Evolutionary conservation across 2,797 vertebrate species (phyloP).

Genomic region (Hippoglossus hippoglossus): DNA sequence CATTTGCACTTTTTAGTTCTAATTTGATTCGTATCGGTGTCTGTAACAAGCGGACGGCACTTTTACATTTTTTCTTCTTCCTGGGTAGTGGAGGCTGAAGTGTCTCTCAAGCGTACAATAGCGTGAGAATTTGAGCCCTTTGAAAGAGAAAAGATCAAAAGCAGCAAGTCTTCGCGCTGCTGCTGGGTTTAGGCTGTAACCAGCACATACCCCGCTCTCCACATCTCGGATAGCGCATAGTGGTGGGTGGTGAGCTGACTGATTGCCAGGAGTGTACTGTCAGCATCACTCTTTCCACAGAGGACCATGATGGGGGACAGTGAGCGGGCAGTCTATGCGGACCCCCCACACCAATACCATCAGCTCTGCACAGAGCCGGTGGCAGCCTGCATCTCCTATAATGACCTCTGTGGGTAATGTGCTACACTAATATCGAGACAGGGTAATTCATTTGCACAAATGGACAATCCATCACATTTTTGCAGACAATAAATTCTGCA

Average conservation of each 20-base stretch:
- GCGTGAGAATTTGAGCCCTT: conserved; percentile 80
- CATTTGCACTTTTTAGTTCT: conserved; percentile 52
- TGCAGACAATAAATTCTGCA: conserved; percentile 59
- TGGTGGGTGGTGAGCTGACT: conserved; percentile 85
- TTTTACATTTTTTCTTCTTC: conserved; percentile 53
- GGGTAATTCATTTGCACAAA: conserved; percentile 74
- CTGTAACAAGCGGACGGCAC: conserved; percentile 67
- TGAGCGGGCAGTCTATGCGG: conserved; percentile 51
- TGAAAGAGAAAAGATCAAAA: conserved; percentile 85
- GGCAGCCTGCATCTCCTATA: conserved; percentile 49
- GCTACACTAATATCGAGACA: conserved; percentile 66
- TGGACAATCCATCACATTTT: conserved; percentile 73
- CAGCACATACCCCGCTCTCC: conserved; percentile 68
- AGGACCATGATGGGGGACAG: conserved; percentile 71
- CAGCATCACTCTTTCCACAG: conserved; percentile 72
- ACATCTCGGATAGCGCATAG: conserved; percentile 79
- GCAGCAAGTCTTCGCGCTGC: conserved; percentile 72
- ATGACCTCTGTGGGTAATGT: conserved; percentile 72
- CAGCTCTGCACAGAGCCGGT: conserved; percentile 44
- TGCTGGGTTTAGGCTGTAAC: conserved; percentile 80
- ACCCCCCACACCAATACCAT: conserved; percentile 49
- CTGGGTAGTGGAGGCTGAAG: conserved; percentile 74
- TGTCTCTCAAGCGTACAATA: conserved; percentile 79
- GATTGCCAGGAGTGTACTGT: conserved; percentile 81
- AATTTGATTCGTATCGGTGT: conserved; percentile 56